Base-by-base conservation (phyloP, 2,888 invertebrate species). In the Protonemura montana region DNA sequence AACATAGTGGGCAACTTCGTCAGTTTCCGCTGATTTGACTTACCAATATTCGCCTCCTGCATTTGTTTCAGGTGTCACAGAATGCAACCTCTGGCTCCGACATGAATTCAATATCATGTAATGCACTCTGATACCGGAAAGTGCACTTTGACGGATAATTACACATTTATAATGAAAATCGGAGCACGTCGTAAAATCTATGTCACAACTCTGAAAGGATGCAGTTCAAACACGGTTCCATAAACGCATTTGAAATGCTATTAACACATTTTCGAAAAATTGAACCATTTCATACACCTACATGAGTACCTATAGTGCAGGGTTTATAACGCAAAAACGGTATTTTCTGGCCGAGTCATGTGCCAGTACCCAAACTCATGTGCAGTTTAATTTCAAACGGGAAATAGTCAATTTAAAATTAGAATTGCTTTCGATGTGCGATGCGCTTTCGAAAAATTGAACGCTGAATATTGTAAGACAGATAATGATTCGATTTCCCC, bases 401-500 rank as follows among this genome's bases (percentile, higher is more conserved):
- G 78, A 78, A 78, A 78, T 27, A 78, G 78, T 10, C 78, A 78
- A 78, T 78, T 78, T 27, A 78, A 78, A 78, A 78, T 7, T 27
- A 78, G 78, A 78, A 78, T 78, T 16, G 78, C 26, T 78, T 78
- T 78, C 28, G 7, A 27, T n/a, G 6, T 59, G 6, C 59, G 6
- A 59, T 21, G 59, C 13, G 59, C 13, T 59, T 59, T 59, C 13
- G 2, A 59, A 59, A 59, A 59, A 59, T 59, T 16, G 59, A 2
- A 59, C 59, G 21, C 13, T 21, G 59, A 13, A 21, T 59, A 7
- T 59, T 59, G 59, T n/a, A 21, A 21, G 59, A 59, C 59, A 59
- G 59, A 59, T 26, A 78, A 78, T 16, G 78, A 25, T 78, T 78
- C 78, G 27, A 78, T 78, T 78, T 78, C 10, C 28, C 78, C 78